Percentiles rank a stretch among this genome's conserved stretches.
phyloP scores from a whole-genome alignment of 2,797 vertebrate species.

The Chiloscyllium punctatum region DNA sequence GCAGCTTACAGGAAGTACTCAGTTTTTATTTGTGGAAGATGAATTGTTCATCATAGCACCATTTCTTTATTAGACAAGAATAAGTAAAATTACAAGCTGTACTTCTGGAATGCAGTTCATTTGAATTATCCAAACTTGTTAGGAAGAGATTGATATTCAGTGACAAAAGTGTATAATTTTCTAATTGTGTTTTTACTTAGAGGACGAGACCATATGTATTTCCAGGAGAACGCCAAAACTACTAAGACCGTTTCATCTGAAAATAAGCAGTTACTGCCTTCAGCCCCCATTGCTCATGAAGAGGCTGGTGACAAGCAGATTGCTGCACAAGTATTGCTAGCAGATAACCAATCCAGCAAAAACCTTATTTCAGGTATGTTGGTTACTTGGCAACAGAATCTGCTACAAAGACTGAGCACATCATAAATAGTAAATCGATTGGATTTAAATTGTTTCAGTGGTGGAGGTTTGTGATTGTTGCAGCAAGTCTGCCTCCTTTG shows the following conservation, averaged over 20 bases:
- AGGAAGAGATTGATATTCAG: not conserved
- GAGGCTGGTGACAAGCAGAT: constrained; percentile 37
- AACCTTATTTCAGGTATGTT: constrained; percentile 75
- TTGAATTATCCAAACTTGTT: not conserved
- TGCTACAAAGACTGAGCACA: not conserved
- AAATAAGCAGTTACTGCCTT: constrained; percentile 39
- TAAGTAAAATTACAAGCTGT: not conserved
- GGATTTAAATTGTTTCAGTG: not conserved
- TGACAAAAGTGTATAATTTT: not conserved
- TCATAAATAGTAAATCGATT: not conserved
- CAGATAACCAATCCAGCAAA: constrained; percentile 50
- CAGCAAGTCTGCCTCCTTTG: not conserved
- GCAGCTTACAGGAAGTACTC: not conserved
- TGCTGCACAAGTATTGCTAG: constrained; percentile 42
- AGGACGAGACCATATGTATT: constrained; percentile 70
- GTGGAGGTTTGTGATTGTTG: not conserved
- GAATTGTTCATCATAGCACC: no score
- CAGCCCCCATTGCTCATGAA: not conserved
- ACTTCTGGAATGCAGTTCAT: not conserved
- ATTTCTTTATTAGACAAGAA: not conserved
- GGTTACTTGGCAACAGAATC: not conserved
- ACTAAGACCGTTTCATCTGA: constrained; percentile 42
- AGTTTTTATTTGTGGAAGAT: not conserved
- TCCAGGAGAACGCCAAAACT: constrained; percentile 56
- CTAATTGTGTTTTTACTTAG: constrained; percentile 54